Percentiles rank a stretch among this genome's conserved stretches.
Conservation (phyloP, 1,140 invertebrate genomes). For the Neodiprion virginianus region DNA sequence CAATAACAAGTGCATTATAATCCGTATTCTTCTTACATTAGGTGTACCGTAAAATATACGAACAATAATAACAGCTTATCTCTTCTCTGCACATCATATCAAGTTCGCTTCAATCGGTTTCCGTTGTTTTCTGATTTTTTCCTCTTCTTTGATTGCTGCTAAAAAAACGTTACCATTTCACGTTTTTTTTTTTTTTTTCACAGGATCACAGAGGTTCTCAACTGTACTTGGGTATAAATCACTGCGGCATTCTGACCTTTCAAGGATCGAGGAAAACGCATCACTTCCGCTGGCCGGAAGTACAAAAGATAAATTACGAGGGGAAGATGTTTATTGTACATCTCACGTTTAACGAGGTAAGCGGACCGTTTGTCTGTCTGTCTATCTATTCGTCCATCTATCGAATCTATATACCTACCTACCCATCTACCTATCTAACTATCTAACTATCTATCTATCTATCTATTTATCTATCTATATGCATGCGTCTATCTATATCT, state of each 20-base stretch:
- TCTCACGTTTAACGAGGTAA: slow-evolving; percentile 76
- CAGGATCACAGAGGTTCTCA: slow-evolving; percentile 90
- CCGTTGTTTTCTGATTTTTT: no score
- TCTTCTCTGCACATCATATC: not conserved
- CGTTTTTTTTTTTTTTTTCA: slow-evolving; percentile 29
- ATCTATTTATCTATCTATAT: no score
- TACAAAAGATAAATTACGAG: slow-evolving; percentile 96
- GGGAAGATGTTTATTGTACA: slow-evolving; percentile 99
- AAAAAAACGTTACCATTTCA: not conserved
- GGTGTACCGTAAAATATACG: no score
- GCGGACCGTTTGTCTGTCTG: slow-evolving; percentile 9
- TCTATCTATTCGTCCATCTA: no score
- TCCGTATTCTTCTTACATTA: no score
- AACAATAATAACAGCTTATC: not conserved
- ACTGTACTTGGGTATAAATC: slow-evolving; percentile 93
- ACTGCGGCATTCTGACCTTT: slow-evolving; percentile 93
- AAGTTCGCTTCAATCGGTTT: no score
- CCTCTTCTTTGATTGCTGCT: no score
- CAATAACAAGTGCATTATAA: no score
- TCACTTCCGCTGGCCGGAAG: slow-evolving; percentile 94
- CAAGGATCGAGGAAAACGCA: slow-evolving; percentile 91
- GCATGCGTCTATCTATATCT: no score
- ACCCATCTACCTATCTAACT: no score
- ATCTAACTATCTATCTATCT: no score
- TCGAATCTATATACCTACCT: no score